Base-by-base conservation (phyloP, 2,797 vertebrate species). In the Babyrousa celebensis region DNA sequence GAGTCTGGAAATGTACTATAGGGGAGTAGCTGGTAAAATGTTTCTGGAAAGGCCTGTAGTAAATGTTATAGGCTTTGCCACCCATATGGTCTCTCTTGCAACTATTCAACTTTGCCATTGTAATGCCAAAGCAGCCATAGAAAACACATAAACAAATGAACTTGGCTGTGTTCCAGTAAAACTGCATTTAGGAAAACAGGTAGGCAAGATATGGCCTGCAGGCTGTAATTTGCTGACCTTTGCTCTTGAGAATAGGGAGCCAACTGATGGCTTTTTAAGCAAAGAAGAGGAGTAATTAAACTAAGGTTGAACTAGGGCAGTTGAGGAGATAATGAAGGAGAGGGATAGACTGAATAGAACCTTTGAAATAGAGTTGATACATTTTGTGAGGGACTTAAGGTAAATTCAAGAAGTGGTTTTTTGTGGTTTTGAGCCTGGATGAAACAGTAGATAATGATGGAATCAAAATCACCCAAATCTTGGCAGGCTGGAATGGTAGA, bases 251-350 rank as follows among this genome's bases (percentile, higher is more conserved):
- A 90, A 58, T n/a, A 83, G 27, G 20, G 16, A 89, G n/a, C 40
- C 65, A 82, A 48, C 11, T 87, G 54, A 52, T 86, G 48, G 1
- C 60, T 60, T 96, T 95, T 78, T 85, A 92, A 80, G 70, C 14
- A 21, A 91, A 95, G 23, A 95, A 52, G n/a, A 92, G 63, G 48
- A 1, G 60, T 89, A 91, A 75, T 95, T 96, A 94, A 83, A 71
- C 85, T 56, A 85, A 93, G 15, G 12, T 29, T 40, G 32, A 87
- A 70, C 36, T 21, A 90, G 23, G 63, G 62, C 10, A 52, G 6
- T 52, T 25, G 78, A 77, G 36, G 21, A 96, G 68, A 79, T 27
- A 65, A 82, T 67, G 70, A 87, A 83, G 14, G 2, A 74, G 21
- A 74, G 10, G 48, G 4, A 72, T 36, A 17, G 9, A 29, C 32